Evolutionary conservation across 2,888 invertebrate genomes (phyloP).

Genomic region (Microplitis deprimator): DNA sequence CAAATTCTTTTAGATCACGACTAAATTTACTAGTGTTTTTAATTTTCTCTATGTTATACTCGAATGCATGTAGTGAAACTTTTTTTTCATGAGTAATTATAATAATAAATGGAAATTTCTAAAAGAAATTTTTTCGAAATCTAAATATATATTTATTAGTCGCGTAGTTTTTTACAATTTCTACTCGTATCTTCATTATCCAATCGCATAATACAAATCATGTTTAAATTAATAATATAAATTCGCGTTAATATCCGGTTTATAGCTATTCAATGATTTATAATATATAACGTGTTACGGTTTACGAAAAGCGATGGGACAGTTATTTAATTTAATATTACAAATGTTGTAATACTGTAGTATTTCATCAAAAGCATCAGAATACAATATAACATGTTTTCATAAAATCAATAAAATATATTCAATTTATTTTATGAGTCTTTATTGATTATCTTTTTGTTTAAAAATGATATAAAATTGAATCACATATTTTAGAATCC

Average conservation of each 20-base stretch:
- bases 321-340: not conserved
- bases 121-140: not conserved
- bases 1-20: not conserved
- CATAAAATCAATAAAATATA: not conserved
- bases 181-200: not conserved
- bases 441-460: not conserved
- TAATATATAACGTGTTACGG: not conserved
- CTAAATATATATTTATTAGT: not conserved
- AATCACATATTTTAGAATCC: not conserved
- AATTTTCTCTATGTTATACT: not conserved
- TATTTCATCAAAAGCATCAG: not conserved
- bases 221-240: not conserved
- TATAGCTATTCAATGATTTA: not conserved
- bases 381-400: not conserved
- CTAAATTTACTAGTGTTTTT: not conserved
- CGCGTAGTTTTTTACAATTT: not conserved
- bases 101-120: not conserved
- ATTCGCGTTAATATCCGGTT: not conserved
- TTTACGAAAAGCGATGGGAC: not conserved
- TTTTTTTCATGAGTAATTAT: not conserved
- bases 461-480: not conserved
- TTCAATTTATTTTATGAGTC: not conserved
- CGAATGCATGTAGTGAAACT: not conserved
- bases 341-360: not conserved
- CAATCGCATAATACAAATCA: not conserved